A percentile compares a stretch with the other conserved stretches of the same genome.
Conservation (phyloP, 2,113 vertebrate species). For the Willisornis vidua region DNA sequence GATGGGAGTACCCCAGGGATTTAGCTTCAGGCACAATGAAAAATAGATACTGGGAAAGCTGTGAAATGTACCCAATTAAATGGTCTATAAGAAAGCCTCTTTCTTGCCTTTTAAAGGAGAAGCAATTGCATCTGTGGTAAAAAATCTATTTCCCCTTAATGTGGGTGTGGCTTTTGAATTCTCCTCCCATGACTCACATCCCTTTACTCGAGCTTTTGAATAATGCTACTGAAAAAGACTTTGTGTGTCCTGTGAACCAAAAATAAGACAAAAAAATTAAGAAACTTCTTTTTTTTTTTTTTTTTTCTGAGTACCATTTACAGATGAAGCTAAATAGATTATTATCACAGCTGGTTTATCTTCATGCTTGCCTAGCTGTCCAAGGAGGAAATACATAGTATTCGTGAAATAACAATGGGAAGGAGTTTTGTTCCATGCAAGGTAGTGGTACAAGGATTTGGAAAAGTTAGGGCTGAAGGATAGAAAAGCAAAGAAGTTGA, state of each 20-base stretch:
- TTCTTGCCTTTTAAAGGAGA: neutral
- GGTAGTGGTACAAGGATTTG: neutral
- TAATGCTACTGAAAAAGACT: neutral
- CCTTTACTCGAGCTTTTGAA: neutral
- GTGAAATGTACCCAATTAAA: neutral
- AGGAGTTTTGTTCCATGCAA: neutral
- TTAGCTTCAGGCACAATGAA: neutral
- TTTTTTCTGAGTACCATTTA: neutral
- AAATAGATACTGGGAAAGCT: neutral
- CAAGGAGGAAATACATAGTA: neutral
- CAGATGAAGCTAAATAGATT: neutral
- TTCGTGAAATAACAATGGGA: neutral
- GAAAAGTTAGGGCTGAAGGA: neutral
- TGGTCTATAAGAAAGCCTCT: neutral
- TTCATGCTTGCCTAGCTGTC: neutral
- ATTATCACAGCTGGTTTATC: neutral
- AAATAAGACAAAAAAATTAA: neutral
- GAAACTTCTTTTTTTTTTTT: too few relatives aligned
- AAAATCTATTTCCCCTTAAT: neutral
- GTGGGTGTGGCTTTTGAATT: neutral
- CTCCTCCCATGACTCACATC: neutral
- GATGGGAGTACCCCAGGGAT: neutral
- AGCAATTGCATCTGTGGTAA: neutral
- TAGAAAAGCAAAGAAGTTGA: neutral
- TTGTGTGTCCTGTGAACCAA: neutral